Base-by-base conservation (phyloP, 2,797 vertebrate genomes). In the Monodelphis domestica region DNA sequence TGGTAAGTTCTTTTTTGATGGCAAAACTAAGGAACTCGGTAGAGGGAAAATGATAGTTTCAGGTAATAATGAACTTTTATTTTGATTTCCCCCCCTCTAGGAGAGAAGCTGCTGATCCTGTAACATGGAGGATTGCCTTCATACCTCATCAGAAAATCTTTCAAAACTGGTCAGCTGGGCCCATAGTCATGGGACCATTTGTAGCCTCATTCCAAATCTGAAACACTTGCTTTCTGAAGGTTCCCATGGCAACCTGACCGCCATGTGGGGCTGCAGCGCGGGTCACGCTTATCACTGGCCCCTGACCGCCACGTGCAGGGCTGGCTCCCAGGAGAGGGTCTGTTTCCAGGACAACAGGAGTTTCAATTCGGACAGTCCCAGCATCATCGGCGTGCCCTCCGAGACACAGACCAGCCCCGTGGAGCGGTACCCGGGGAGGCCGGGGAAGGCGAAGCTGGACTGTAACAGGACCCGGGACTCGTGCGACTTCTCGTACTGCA, bases 201-300 rank as follows among this genome's bases (percentile, higher is more conserved):
- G 99, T 98, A 99, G 98, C 97, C 99, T 99, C 97, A 99, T 99
- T 97, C 99, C 99, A 93, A 99, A 98, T 97, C 98, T 99, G 90
- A 99, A 99, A 97, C 99, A 99, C 94, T 96, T 99, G 95, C 98
- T 99, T 17, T 98, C 99, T 0, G 98, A 98, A 97, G 99, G 99
- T 57, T 98, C 99, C 93, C 98, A 99, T 0, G 99, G 99, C 93
- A 99, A 98, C 96, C 97, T 99, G 93, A 99, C 99, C 0, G 99
- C 99, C 12, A 98, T 99, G 98, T 99, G 99, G 99, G 99, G 99
- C 95, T 99, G 99, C 12, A 98, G 98, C 0, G 99, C 99, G 0
- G 99, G 99, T 63, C 99, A 99, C 45, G 99, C 99, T 54, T 99
- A 99, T 96, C 99, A 99, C 97, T 99, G 99, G 99, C 99, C 99